Base-by-base conservation (phyloP, 2,797 vertebrate genomes). In the Sebastes hubbsi region DNA sequence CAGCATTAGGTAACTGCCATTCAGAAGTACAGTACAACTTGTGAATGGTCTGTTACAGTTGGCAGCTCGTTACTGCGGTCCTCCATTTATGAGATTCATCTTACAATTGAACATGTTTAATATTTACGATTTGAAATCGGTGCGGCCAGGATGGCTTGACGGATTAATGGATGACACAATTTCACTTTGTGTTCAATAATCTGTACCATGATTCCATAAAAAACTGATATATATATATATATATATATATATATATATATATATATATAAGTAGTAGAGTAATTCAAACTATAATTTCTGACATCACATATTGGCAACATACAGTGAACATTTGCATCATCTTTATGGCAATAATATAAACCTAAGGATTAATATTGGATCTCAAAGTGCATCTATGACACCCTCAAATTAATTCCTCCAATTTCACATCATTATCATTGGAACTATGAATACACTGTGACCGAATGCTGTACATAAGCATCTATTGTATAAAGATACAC, bases 31-130 rank as follows among this genome's bases (percentile, higher is more conserved):
- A 62, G 29, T 20, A 29, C 67, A 58, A 8, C 30, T 46, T 72
- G 49, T 89, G 69, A 77, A 77, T 68, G 69, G 66, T 29, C 63
- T 67, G 65, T 85, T 64, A 42, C 42, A 78, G 18, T 30, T 66
- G 66, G 22, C 63, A 68, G 73, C 38, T 49, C 60, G n/a, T 34
- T 69, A 13, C 20, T 16, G 38, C 14, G 38, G 38, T 42, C 38
- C 38, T 42, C 38, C 14, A 3, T 42, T 42, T 42, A 1, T 42
- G 14, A 16, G 38, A 42, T 42, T 6, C 13, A 42, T 42, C 14
- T 42, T 42, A 42, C 38, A 2, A 42, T 42, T 42, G 38, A 42
- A 42, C 38, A 42, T 42, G 38, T 42, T 42, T 42, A 42, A 42
- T 42, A 42, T 42, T 42, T 42, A 42, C 5, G 38, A 42, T 42